A percentile compares a stretch with the other conserved stretches of the same genome.
Conservation (phyloP, 2,888 invertebrate species). For the Parapristionchus giblindavisi region DNA sequence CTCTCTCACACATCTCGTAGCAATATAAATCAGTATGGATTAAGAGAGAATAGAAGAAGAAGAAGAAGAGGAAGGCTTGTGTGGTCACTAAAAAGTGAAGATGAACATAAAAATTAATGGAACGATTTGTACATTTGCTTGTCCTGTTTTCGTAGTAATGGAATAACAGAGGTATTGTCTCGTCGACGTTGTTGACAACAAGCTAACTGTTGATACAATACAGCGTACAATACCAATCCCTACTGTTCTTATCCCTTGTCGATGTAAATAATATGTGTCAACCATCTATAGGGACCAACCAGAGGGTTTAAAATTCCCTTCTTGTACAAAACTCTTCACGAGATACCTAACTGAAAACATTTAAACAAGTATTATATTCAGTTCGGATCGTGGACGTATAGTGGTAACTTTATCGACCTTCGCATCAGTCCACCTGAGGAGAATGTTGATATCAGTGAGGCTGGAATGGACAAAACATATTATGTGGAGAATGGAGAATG, state of each 20-base stretch:
- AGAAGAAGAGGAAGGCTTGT: background rate
- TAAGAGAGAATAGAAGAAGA: background rate
- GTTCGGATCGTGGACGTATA: conserved; percentile 99
- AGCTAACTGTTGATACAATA: too few relatives aligned
- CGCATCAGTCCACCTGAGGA: conserved; percentile 54
- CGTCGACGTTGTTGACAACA: too few relatives aligned
- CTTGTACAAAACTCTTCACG: background rate
- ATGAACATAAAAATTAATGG: too few relatives aligned
- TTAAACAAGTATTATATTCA: conserved; percentile 39
- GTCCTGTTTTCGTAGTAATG: too few relatives aligned
- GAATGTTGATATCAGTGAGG: conserved; percentile 49
- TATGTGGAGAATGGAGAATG: conserved; percentile 99
- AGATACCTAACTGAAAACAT: background rate
- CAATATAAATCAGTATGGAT: too few relatives aligned
- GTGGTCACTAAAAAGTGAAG: too few relatives aligned
- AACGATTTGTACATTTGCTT: too few relatives aligned
- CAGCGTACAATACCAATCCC: too few relatives aligned
- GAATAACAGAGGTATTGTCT: too few relatives aligned
- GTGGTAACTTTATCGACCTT: conserved; percentile 87
- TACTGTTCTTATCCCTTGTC: too few relatives aligned
- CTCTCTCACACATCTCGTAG: background rate
- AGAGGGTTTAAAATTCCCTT: background rate
- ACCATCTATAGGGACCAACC: background rate
- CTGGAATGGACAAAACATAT: conserved; percentile 76
- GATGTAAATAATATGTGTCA: background rate